Percentiles rank a stretch among this genome's conserved stretches.
These are phyloP conservation scores for Zaprionus taronus DNA, from an alignment of 1,140 invertebrate species.

Conservation along the genomic window DNA sequence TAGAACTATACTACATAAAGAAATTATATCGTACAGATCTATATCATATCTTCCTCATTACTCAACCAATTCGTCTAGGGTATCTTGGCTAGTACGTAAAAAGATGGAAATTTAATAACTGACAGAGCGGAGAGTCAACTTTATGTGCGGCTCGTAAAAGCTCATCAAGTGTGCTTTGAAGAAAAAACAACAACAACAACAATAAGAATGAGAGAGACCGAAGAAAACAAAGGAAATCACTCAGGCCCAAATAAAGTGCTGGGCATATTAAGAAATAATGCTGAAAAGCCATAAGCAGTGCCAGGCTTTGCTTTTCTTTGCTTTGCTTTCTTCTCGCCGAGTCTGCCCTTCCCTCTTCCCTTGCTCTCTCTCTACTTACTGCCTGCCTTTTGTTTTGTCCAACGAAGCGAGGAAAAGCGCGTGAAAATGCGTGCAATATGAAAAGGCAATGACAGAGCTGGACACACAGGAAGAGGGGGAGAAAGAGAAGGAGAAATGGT, in stretches of 20 bases:
- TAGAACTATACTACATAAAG: background rate
- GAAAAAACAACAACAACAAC: constrained; percentile 17
- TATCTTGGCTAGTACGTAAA: constrained; percentile 30
- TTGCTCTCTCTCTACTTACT: constrained; percentile 1
- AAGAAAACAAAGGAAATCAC: constrained; percentile 75
- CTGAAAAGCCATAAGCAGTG: constrained; percentile 45
- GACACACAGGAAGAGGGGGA: constrained; percentile 1
- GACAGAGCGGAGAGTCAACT: constrained; percentile 41
- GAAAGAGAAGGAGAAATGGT: background rate
- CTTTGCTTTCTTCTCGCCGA: constrained; percentile 13
- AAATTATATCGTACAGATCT: too few relatives aligned
- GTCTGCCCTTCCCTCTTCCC: background rate
- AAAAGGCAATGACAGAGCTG: constrained; percentile 45
- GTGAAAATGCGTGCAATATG: constrained; percentile 75
- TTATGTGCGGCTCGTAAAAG: constrained; percentile 65
- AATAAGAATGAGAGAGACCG: background rate
- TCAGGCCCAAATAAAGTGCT: constrained; percentile 57
- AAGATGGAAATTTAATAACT: constrained; percentile 79
- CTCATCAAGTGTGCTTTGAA: constrained; percentile 44
- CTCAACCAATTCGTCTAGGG: background rate
- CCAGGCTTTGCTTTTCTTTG: constrained; percentile 18
- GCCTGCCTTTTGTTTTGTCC: constrained; percentile 39
- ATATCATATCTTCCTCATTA: background rate
- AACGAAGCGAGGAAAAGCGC: constrained; percentile 65
- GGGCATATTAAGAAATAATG: constrained; percentile 75